Evolutionary conservation across 2,797 vertebrate genomes (phyloP).

Genomic region (Onychomys arenicola): DNA sequence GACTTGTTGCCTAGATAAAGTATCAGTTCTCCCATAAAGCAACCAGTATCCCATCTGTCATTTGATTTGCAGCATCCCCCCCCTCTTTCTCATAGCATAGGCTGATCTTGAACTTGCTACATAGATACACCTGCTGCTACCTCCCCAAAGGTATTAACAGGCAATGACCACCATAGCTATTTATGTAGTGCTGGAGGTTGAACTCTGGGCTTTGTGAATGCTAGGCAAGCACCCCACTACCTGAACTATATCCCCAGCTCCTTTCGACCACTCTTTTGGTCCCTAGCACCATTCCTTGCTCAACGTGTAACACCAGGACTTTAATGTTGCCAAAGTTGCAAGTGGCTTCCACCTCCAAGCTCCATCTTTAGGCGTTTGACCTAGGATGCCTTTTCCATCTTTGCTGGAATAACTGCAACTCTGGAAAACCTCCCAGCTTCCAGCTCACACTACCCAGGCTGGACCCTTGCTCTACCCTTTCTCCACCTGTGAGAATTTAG

Average conservation of each 20-base stretch:
- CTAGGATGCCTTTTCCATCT: not conserved
- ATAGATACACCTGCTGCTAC: not conserved
- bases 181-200: not conserved
- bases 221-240: not conserved
- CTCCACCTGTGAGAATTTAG: not conserved
- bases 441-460: not conserved
- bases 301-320: not conserved
- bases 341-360: not conserved
- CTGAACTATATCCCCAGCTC: not conserved
- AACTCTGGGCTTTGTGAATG: not conserved
- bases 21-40: not conserved
- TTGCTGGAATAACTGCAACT: not conserved
- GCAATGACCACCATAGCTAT: not conserved
- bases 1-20: not conserved
- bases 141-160: not conserved
- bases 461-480: not conserved
- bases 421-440: not conserved
- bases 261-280: not conserved
- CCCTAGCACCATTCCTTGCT: not conserved
- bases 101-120: not conserved
- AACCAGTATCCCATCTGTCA: not conserved
- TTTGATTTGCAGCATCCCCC: too few species aligned
- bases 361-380: not conserved
- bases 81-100: not conserved
- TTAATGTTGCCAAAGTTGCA: not conserved